These are phyloP conservation scores for Lycodopsis pacificus DNA, from an alignment of 2,797 vertebrate genomes.

Conservation along the genomic window DNA sequence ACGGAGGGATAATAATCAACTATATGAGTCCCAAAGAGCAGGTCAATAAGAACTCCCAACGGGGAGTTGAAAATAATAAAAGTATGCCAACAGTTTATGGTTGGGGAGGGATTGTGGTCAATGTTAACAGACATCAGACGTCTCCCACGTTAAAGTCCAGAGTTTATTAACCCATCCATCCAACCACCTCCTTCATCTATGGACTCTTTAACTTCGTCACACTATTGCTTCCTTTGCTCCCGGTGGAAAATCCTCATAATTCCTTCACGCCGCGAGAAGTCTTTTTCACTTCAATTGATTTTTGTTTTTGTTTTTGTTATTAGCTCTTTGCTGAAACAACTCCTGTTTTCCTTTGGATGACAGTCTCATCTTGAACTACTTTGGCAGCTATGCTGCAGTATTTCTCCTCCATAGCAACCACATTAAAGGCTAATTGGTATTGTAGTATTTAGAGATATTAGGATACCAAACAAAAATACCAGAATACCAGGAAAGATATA, in stretches of 20 bases:
- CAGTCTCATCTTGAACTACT: neutral
- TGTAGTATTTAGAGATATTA: neutral
- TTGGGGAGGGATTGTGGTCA: neutral
- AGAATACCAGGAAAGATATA: neutral
- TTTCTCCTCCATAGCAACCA: conserved; percentile 12
- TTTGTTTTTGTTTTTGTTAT: no score
- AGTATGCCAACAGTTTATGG: neutral
- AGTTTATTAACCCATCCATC: neutral
- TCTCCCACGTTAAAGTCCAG: no score
- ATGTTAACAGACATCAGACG: no score
- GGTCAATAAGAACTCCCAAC: neutral
- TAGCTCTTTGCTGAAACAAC: neutral
- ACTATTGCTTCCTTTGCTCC: neutral
- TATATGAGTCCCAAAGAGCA: neutral
- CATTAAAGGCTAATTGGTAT: neutral
- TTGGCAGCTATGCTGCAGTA: neutral
- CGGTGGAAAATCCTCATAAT: no score
- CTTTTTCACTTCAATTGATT: no score
- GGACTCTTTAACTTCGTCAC: neutral
- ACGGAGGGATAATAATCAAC: neutral
- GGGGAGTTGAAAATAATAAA: neutral
- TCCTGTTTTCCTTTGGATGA: neutral
- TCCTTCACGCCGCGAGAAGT: no score
- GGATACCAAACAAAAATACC: neutral
- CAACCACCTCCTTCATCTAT: neutral